These are phyloP conservation scores for Zosterops japonicus DNA, from an alignment of 2,113 vertebrate genomes.

Conservation along the genomic window DNA sequence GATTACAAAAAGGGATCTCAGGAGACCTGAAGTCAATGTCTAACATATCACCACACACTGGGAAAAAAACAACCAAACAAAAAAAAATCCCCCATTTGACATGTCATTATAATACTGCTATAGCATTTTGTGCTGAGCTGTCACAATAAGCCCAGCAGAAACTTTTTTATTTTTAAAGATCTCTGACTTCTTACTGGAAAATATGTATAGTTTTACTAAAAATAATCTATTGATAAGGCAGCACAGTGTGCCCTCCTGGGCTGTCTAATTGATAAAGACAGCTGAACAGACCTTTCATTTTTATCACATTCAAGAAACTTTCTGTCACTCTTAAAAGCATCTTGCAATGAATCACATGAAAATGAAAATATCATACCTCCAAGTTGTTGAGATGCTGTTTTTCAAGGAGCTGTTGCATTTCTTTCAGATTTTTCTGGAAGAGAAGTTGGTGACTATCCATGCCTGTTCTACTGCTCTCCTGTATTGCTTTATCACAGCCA, in stretches of 20 bases:
- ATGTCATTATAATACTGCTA: not conserved
- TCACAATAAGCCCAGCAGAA: not conserved
- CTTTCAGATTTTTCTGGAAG: slow-evolving; percentile 74
- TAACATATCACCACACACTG: not conserved
- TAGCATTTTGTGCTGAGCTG: not conserved
- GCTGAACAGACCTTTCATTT: not conserved
- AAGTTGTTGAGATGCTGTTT: slow-evolving; percentile 71
- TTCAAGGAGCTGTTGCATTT: slow-evolving; percentile 74
- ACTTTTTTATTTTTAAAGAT: not conserved
- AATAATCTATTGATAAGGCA: not conserved
- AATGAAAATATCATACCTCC: slow-evolving; percentile 69
- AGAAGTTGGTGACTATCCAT: slow-evolving; percentile 59
- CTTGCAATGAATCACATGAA: not conserved
- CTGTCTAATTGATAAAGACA: not conserved
- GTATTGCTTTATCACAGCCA: slow-evolving; percentile 68
- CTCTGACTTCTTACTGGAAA: not conserved
- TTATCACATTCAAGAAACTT: not conserved
- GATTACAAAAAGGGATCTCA: not conserved
- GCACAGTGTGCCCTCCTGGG: not conserved
- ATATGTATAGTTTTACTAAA: not conserved
- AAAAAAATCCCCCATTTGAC: not conserved
- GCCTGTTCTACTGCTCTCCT: slow-evolving; percentile 66
- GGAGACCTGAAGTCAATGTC: not conserved
- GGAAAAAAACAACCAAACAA: not conserved
- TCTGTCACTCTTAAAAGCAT: not conserved